phyloP scores from a whole-genome alignment of 2,888 invertebrate genomes.

The Xanthia icteritia region DNA sequence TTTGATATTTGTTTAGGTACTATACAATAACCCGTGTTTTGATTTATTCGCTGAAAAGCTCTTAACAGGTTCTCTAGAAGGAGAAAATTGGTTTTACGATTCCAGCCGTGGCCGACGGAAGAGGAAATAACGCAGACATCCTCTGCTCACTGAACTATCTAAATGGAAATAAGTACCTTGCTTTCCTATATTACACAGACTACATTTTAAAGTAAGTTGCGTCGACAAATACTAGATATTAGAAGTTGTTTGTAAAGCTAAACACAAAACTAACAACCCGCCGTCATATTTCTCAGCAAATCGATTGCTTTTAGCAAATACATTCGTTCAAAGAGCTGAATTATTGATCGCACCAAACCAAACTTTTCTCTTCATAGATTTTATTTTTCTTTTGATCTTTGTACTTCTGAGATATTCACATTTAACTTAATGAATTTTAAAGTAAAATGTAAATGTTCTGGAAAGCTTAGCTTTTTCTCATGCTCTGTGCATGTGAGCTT shows the following conservation, averaged over 20 bases:
- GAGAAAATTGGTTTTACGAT: constrained; percentile 74
- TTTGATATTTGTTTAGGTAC: constrained; percentile 47
- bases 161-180: constrained; percentile 44
- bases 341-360: constrained; percentile 51
- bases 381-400: constrained; percentile 51
- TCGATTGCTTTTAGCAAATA: constrained; percentile 52
- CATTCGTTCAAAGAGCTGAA: constrained; percentile 45
- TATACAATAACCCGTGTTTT: constrained; percentile 46
- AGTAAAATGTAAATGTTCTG: constrained; percentile 32
- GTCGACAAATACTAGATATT: constrained; percentile 12
- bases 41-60: constrained; percentile 58
- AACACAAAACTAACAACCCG: constrained; percentile 37
- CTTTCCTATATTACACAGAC: constrained; percentile 1
- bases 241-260: constrained; percentile 34
- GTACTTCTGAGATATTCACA: constrained; percentile 30
- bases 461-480: constrained; percentile 21
- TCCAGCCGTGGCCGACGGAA: constrained; percentile 59
- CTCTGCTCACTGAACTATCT: constrained; percentile 52
- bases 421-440: constrained; percentile 49
- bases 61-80: constrained; percentile 60
- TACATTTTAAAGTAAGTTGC: constrained; percentile 31
- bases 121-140: constrained; percentile 70
- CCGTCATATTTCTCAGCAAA: constrained; percentile 37
- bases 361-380: constrained; percentile 43
- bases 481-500: constrained; percentile 40